A percentile compares a stretch with the other conserved stretches of the same genome.
These are phyloP conservation scores for Rhincodon typus DNA, from an alignment of 2,797 vertebrate species.

Conservation along the genomic window DNA sequence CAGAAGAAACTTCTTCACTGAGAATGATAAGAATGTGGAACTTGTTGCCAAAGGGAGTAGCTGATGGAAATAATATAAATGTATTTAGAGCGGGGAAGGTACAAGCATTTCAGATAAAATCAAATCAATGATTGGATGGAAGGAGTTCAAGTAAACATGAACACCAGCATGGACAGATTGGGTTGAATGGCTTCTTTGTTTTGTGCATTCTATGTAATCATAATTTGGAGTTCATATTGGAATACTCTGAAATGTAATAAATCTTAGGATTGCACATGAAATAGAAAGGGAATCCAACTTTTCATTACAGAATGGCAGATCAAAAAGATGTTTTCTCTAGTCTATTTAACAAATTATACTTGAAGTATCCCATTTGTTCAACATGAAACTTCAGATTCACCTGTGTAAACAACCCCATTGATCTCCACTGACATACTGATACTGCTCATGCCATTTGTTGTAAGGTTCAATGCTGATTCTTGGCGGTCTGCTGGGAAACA, in stretches of 20 bases:
- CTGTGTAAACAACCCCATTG: constrained; percentile 86
- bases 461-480: constrained; percentile 66
- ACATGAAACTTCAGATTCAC: constrained; percentile 53
- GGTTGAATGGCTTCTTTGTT: too few species aligned
- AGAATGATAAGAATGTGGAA: not conserved
- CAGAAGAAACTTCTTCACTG: not conserved
- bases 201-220: too few species aligned
- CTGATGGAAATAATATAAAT: not conserved
- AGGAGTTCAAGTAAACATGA: not conserved
- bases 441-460: constrained; percentile 77
- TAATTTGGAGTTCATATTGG: too few species aligned
- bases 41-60: not conserved
- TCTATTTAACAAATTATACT: not conserved
- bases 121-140: not conserved
- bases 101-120: not conserved
- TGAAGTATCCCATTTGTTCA: not conserved
- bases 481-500: constrained; percentile 64
- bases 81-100: too few species aligned
- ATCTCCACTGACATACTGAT: constrained; percentile 97
- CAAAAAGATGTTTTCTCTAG: not conserved
- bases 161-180: not conserved
- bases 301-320: not conserved
- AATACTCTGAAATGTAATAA: not conserved
- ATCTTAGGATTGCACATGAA: not conserved
- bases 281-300: not conserved